Conservation (phyloP, 2,888 invertebrate species). For the Meiosimyza platycephala region DNA sequence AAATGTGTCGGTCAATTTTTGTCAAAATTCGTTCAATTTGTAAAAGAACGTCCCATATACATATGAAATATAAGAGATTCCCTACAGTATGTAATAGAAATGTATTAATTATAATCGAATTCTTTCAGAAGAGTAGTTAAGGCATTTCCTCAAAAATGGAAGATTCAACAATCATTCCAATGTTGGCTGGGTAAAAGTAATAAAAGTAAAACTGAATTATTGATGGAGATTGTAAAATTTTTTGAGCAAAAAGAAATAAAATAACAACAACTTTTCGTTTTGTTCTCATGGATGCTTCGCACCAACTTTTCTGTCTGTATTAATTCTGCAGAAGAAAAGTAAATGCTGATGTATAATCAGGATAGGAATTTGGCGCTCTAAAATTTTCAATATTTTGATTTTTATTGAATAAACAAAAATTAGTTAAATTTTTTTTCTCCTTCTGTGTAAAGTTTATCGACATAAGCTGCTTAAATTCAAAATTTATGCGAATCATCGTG, state of each 20-base stretch:
- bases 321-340: neutral
- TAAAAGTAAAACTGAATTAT: conserved; percentile 2
- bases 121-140: too few species aligned
- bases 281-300: neutral
- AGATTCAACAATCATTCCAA: too few species aligned
- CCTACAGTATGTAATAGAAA: too few species aligned
- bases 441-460: conserved; percentile 7
- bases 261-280: too few species aligned
- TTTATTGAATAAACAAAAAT: conserved; percentile 30
- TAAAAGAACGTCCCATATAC: too few species aligned
- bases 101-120: too few species aligned
- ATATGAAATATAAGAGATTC: too few species aligned
- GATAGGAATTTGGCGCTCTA: neutral
- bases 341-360: neutral
- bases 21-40: too few species aligned
- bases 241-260: neutral
- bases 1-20: too few species aligned
- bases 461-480: conserved; percentile 30
- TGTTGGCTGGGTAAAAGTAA: neutral
- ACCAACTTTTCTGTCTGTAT: too few species aligned
- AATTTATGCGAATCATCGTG: conserved; percentile 21
- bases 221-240: conserved; percentile 7
- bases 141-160: too few species aligned
- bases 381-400: conserved; percentile 22
- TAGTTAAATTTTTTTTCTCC: conserved; percentile 1